These are phyloP conservation scores for Heteractis magnifica DNA, from an alignment of 92 coral and sea anemone genomes.

Conservation along the genomic window DNA sequence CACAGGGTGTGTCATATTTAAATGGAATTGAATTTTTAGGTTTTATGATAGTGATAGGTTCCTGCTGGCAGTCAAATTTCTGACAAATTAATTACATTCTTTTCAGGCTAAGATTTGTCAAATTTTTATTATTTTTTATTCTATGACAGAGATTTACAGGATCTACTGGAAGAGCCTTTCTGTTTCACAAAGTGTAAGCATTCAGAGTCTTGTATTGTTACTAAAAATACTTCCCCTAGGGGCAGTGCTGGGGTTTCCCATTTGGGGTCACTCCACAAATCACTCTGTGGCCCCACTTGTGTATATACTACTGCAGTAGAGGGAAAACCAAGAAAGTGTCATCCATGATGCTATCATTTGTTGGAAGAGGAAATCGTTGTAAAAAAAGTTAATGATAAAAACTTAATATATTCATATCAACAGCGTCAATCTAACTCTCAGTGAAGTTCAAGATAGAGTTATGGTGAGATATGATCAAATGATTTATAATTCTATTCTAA, in stretches of 20 bases:
- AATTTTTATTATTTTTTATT: not conserved
- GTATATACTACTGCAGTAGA: too few species aligned
- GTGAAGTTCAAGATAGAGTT: slow-evolving; percentile 97
- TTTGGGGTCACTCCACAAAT: too few species aligned
- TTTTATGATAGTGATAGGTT: too few species aligned
- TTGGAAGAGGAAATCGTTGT: not conserved
- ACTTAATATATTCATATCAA: not conserved
- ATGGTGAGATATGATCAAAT: slow-evolving; percentile 59
- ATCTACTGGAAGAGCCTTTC: slow-evolving; percentile 96
- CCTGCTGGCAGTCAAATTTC: too few species aligned
- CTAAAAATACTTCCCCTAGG: not conserved
- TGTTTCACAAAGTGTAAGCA: slow-evolving; percentile 97
- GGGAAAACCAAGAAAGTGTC: too few species aligned
- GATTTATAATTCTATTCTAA: too few species aligned
- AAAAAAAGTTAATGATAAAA: not conserved
- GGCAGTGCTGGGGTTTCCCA: not conserved
- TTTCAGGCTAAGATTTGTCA: not conserved
- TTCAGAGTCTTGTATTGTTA: not conserved
- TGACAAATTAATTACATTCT: too few species aligned
- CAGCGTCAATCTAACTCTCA: slow-evolving; percentile 87
- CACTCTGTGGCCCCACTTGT: too few species aligned
- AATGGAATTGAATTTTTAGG: too few species aligned
- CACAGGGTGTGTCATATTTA: too few species aligned
- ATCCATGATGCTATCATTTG: too few species aligned
- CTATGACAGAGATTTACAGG: slow-evolving; percentile 84